Evolutionary conservation across 2,888 invertebrate species (phyloP).

Genomic region (Brachylomia viminalis): DNA sequence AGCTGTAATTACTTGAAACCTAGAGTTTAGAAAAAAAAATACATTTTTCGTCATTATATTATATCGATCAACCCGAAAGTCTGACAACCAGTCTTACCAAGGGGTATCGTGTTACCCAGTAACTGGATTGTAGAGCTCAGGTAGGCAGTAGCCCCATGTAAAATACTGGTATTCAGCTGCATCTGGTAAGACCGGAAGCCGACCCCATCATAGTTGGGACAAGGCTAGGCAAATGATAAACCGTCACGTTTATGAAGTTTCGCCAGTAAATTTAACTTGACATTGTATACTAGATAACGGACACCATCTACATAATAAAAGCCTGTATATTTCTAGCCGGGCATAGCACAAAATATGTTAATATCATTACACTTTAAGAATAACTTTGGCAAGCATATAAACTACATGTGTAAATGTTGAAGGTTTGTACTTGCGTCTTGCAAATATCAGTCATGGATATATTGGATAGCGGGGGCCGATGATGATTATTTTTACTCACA

Average conservation of each 20-base stretch:
- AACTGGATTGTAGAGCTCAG: neutral
- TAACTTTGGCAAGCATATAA: constrained; percentile 84
- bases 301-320: neutral
- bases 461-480: constrained; percentile 40
- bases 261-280: neutral
- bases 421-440: constrained; percentile 78
- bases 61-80: neutral
- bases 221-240: neutral
- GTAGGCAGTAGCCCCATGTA: neutral
- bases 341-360: constrained; percentile 66
- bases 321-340: constrained; percentile 57
- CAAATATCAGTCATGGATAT: constrained; percentile 77
- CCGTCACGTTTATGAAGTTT: neutral
- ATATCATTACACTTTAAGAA: constrained; percentile 68
- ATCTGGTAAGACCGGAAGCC: neutral
- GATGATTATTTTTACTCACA: constrained; percentile 26
- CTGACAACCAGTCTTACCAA: neutral
- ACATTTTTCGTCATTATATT: neutral
- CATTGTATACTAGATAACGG: neutral
- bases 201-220: no score
- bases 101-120: neutral
- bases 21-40: neutral
- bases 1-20: neutral
- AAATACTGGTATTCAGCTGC: neutral
- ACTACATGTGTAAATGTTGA: constrained; percentile 68